Evolutionary conservation across 1,140 invertebrate genomes (phyloP).

Genomic region (Aphaenogaster floridana): DNA sequence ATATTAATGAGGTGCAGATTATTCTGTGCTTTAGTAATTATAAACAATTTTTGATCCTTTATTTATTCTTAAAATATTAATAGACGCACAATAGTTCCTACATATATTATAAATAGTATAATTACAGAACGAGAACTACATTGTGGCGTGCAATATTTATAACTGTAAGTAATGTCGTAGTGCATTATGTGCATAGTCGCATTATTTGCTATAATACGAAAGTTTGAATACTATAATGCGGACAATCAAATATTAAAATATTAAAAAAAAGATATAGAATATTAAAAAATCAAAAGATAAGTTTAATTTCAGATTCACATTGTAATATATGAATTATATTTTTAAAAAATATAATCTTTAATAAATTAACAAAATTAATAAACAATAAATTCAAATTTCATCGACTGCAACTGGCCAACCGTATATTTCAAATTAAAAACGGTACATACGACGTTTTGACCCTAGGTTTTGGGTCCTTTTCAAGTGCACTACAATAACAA

Average conservation of each 20-base stretch:
- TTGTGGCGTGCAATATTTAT: conserved; percentile 31
- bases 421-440: no score
- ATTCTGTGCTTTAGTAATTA: conserved; percentile 8
- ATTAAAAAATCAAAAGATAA: neutral
- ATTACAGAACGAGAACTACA: neutral
- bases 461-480: no score
- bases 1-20: neutral
- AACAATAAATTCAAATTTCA: no score
- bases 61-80: conserved; percentile 1
- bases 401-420: no score
- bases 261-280: neutral
- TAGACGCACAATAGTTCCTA: conserved; percentile 14
- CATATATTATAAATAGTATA: conserved; percentile 29
- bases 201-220: neutral
- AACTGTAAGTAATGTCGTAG: neutral
- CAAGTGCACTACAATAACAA: no score
- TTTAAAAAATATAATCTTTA: neutral
- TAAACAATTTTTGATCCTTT: conserved; percentile 15
- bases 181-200: neutral
- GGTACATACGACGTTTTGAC: no score
- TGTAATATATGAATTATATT: neutral
- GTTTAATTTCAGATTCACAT: neutral
- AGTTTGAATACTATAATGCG: neutral
- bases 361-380: neutral
- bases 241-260: neutral